Conservation (phyloP, 2,888 invertebrate species). For the Synanthedon vespiformis region DNA sequence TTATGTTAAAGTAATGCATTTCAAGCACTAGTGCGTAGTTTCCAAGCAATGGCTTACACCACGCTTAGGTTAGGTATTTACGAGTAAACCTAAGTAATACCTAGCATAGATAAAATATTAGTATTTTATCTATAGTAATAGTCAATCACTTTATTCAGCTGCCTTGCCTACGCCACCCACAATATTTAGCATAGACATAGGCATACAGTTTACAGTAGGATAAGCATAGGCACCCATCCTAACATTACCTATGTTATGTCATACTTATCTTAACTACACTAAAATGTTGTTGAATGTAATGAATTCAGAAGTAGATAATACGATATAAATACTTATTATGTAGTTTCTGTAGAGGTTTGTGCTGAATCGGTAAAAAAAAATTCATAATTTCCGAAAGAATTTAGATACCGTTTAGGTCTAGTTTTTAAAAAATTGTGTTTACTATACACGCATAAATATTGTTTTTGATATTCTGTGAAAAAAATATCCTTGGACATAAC, state of each 20-base stretch:
- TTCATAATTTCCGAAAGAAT: too few species aligned
- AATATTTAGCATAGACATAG: neutral
- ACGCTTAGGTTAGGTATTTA: neutral
- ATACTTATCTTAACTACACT: neutral
- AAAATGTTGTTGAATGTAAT: conserved; percentile 21
- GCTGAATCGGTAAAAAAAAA: neutral
- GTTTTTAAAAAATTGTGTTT: too few species aligned
- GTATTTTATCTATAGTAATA: neutral
- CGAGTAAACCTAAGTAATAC: neutral
- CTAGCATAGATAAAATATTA: neutral
- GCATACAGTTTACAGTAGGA: neutral
- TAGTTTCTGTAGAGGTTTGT: neutral
- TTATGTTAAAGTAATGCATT: conserved; percentile 2
- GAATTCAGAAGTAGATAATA: neutral
- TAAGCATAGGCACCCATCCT: too few species aligned
- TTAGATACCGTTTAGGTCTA: too few species aligned
- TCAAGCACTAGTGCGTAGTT: neutral
- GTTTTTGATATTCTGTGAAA: too few species aligned
- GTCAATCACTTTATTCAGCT: neutral
- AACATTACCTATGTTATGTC: too few species aligned
- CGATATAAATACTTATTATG: neutral
- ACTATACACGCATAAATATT: too few species aligned
- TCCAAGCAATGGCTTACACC: neutral
- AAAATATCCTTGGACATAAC: too few species aligned
- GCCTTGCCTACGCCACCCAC: neutral